Percentiles rank a stretch among this genome's conserved stretches.
Conservation (phyloP, 2,888 invertebrate genomes). For the Lasioglossum morio region DNA sequence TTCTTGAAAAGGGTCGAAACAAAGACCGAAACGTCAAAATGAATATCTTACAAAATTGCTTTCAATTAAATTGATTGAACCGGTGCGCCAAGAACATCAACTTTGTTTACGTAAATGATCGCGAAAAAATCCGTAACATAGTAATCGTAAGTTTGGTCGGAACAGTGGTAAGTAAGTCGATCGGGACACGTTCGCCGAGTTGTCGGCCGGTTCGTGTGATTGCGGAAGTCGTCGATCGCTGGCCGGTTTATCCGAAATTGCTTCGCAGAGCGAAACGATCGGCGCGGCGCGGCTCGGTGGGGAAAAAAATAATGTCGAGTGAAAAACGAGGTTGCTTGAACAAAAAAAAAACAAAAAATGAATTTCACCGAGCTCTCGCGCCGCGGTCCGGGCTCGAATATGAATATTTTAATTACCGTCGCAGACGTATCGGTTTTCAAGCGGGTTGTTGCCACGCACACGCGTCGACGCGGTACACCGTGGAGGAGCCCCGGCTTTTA, state of each 20-base stretch:
- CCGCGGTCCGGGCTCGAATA: conserved; percentile 7
- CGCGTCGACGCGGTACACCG: conserved; percentile 14
- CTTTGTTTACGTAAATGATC: background rate
- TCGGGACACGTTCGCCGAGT: background rate
- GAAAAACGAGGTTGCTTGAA: background rate
- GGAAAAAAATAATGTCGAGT: background rate
- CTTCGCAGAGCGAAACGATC: conserved; percentile 9
- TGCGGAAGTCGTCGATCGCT: conserved; percentile 48
- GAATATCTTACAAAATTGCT: too few relatives aligned
- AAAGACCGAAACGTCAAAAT: too few relatives aligned
- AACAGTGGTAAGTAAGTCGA: too few relatives aligned
- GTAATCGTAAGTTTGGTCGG: background rate
- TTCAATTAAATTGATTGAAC: too few relatives aligned
- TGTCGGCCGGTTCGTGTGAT: conserved; percentile 2
- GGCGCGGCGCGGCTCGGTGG: too few relatives aligned
- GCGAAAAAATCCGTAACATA: background rate
- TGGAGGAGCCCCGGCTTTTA: conserved; percentile 40
- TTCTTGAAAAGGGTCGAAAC: too few relatives aligned
- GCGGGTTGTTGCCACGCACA: conserved; percentile 11
- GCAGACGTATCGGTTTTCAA: conserved; percentile 42
- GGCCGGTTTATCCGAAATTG: conserved; percentile 44
- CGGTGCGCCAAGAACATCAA: too few relatives aligned
- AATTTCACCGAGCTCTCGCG: conserved; percentile 9
- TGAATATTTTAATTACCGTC: conserved; percentile 62
- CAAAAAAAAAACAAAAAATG: too few relatives aligned